Conservation (phyloP, 2,113 vertebrate species). For the Phoxinus phoxinus region DNA sequence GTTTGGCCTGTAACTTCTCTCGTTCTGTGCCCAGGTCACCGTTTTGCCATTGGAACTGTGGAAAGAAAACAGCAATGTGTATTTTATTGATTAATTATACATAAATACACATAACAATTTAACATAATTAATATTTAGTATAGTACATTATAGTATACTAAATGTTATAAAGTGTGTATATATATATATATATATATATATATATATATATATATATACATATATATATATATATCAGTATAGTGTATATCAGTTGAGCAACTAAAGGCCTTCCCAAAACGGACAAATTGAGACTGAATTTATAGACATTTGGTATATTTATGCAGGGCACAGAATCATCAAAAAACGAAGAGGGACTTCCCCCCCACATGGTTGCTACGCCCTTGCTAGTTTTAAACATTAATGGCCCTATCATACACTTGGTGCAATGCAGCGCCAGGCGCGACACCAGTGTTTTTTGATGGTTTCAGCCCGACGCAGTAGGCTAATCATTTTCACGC, state of each 20-base stretch:
- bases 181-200: too few relatives aligned
- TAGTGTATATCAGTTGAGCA: neutral
- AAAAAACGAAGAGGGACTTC: neutral
- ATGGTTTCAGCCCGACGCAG: too few relatives aligned
- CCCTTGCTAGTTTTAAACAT: neutral
- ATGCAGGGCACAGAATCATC: neutral
- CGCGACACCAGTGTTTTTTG: too few relatives aligned
- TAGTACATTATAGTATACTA: too few relatives aligned
- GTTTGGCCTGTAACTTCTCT: constrained; percentile 87
- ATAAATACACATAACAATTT: neutral
- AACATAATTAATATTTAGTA: too few relatives aligned
- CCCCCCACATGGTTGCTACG: neutral
- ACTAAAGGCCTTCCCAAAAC: neutral
- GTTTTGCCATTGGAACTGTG: constrained; percentile 94
- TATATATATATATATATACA: too few relatives aligned
- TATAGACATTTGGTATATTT: neutral
- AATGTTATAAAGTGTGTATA: neutral
- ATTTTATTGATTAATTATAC: neutral
- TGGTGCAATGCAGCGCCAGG: too few relatives aligned
- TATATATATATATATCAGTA: too few relatives aligned
- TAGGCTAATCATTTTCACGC: too few relatives aligned
- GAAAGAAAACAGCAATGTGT: constrained; percentile 22
- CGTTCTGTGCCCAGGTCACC: constrained; percentile 89
- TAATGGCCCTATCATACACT: neutral
- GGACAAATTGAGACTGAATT: neutral